Evolutionary conservation across 2,888 invertebrate species (phyloP).

Genomic region (Odontocerum albicorne): DNA sequence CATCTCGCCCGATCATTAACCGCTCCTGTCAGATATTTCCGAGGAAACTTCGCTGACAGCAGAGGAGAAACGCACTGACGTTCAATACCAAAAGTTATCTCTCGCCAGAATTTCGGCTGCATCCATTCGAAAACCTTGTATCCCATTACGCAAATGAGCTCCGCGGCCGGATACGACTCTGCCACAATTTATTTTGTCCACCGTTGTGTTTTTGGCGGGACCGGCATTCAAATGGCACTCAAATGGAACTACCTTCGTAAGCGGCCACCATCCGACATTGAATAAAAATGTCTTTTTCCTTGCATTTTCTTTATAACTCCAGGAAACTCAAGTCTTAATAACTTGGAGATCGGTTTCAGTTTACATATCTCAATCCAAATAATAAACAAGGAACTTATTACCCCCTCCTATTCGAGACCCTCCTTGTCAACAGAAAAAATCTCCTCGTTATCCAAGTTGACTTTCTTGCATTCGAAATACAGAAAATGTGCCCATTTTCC

Average conservation of each 20-base stretch:
- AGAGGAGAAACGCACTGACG: background rate
- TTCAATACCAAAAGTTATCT: constrained; percentile 21
- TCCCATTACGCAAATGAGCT: constrained; percentile 47
- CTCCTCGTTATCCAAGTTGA: background rate
- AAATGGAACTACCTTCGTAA: constrained; percentile 4
- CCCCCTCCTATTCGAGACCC: background rate
- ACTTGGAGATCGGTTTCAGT: background rate
- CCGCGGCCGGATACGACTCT: constrained; percentile 34
- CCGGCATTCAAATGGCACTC: constrained; percentile 34
- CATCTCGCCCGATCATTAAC: constrained; percentile 12
- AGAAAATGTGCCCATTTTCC: background rate
- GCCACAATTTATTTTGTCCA: constrained; percentile 37
- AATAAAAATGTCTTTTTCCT: background rate
- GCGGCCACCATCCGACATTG: background rate
- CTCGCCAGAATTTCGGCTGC: constrained; percentile 31
- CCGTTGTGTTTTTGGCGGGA: constrained; percentile 31
- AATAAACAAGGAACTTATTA: background rate
- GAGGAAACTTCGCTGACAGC: constrained; percentile 4
- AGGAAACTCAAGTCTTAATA: background rate
- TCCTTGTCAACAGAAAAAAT: background rate
- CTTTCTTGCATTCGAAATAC: background rate
- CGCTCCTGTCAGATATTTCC: constrained; percentile 4
- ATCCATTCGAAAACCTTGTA: constrained; percentile 37
- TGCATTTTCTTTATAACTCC: background rate
- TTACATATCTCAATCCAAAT: background rate